Conservation (phyloP, 2,113 vertebrate species). For the Urocitellus parryii region DNA sequence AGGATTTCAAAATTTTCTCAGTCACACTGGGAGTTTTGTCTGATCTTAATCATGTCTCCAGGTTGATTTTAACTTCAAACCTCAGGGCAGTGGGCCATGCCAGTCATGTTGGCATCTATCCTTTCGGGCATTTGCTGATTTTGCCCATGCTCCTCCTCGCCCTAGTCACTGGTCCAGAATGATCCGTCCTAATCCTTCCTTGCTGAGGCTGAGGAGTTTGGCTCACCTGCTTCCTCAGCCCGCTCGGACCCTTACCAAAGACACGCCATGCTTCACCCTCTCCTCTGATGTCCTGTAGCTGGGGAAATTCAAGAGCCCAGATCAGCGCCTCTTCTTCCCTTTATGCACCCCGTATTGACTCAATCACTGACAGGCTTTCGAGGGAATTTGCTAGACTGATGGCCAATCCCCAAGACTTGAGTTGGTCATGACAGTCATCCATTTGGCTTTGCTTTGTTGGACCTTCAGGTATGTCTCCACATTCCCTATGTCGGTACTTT, state of each 20-base stretch:
- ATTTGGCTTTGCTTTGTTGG: neutral
- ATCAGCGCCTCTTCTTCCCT: neutral
- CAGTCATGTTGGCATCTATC: neutral
- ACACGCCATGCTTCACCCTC: neutral
- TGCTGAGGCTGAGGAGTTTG: neutral
- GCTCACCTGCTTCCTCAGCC: neutral
- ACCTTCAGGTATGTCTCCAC: neutral
- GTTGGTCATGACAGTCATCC: neutral
- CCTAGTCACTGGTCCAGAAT: fast-evolving
- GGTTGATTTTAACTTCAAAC: neutral
- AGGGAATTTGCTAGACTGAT: neutral
- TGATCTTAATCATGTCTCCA: neutral
- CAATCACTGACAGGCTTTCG: neutral
- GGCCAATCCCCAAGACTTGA: fast-evolving
- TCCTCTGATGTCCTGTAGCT: neutral
- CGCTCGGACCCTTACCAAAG: neutral
- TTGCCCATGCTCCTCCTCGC: neutral
- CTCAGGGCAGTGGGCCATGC: neutral
- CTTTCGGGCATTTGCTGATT: neutral
- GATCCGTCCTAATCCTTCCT: neutral
- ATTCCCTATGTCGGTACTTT: neutral
- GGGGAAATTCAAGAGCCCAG: neutral
- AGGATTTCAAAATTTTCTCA: neutral
- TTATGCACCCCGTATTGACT: neutral
- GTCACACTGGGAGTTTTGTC: neutral